These are phyloP conservation scores for Halocynthia aurantium DNA, from an alignment of 23 tunicate species.

Conservation along the genomic window DNA sequence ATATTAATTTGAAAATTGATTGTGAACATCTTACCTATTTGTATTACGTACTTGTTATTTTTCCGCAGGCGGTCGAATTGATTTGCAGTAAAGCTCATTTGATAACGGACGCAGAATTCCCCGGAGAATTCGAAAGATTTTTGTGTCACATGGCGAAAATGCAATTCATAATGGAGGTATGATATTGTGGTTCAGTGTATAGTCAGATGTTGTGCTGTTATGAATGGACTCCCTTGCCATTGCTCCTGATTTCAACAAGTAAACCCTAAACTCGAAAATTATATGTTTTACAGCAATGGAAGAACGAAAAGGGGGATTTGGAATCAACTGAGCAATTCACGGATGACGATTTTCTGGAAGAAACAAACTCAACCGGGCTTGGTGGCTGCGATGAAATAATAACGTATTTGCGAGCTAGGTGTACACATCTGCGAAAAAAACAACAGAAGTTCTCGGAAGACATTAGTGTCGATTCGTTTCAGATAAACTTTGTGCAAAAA, in stretches of 20 bases:
- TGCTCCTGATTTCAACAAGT: too few species aligned
- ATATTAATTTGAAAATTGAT: too few species aligned
- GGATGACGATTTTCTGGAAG: slow-evolving; percentile 58
- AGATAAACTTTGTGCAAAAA: slow-evolving; percentile 4
- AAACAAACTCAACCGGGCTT: slow-evolving; percentile 56
- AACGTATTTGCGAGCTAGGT: slow-evolving; percentile 40
- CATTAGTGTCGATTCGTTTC: slow-evolving; percentile 21
- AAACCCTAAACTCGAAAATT: neutral
- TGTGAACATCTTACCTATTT: too few species aligned
- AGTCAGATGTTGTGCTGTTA: too few species aligned
- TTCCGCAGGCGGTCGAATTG: slow-evolving; percentile 43
- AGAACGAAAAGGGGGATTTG: slow-evolving; percentile 47
- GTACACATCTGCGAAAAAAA: slow-evolving; percentile 23
- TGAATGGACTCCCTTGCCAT: too few species aligned
- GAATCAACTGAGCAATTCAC: slow-evolving; percentile 44
- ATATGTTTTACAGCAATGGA: slow-evolving; percentile 42
- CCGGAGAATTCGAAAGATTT: slow-evolving; percentile 57
- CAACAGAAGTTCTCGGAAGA: slow-evolving; percentile 52
- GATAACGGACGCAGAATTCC: slow-evolving; percentile 54
- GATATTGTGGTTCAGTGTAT: neutral
- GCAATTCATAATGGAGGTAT: slow-evolving; percentile 79
- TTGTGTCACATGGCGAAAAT: slow-evolving; percentile 38
- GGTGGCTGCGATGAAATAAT: slow-evolving; percentile 44
- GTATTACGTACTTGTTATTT: neutral
- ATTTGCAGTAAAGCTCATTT: slow-evolving; percentile 57